Conservation (phyloP, 2,113 vertebrate species). For the Numenius arquata region DNA sequence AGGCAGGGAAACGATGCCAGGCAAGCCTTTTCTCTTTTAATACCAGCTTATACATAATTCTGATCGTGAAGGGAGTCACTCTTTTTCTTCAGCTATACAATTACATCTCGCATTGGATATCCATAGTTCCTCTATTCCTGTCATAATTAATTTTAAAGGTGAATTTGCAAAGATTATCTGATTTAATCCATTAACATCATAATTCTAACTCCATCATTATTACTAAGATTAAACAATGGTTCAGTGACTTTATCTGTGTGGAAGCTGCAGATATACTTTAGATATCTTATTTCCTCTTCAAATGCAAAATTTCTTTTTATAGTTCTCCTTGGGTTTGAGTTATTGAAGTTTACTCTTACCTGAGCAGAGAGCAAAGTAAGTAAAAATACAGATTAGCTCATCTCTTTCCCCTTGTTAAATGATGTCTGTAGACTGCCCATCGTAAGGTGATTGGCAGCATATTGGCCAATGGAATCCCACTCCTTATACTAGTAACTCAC, state of each 20-base stretch:
- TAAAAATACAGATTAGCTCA: not conserved
- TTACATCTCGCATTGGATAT: not conserved
- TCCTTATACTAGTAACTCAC: not conserved
- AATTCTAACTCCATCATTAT: not conserved
- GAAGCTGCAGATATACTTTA: not conserved
- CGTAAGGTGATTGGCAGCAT: not conserved
- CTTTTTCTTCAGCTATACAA: not conserved
- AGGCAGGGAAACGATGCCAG: not conserved
- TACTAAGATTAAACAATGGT: not conserved
- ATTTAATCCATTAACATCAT: not conserved
- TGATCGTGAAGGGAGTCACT: not conserved
- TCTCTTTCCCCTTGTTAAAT: not conserved
- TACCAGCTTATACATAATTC: not conserved
- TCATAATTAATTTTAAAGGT: not conserved
- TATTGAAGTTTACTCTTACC: not conserved
- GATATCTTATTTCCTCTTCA: not conserved
- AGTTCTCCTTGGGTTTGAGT: not conserved
- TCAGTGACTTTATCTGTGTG: not conserved
- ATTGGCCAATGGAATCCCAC: not conserved
- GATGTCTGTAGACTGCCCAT: not conserved
- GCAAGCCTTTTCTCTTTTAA: not conserved
- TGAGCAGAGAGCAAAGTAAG: not conserved
- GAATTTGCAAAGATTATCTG: not conserved
- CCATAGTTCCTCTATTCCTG: not conserved
- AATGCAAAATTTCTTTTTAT: not conserved